Percentiles rank a stretch among this genome's conserved stretches.
Evolutionary conservation across 2,888 invertebrate species (phyloP).

Genomic region (Strigamia maritima): DNA sequence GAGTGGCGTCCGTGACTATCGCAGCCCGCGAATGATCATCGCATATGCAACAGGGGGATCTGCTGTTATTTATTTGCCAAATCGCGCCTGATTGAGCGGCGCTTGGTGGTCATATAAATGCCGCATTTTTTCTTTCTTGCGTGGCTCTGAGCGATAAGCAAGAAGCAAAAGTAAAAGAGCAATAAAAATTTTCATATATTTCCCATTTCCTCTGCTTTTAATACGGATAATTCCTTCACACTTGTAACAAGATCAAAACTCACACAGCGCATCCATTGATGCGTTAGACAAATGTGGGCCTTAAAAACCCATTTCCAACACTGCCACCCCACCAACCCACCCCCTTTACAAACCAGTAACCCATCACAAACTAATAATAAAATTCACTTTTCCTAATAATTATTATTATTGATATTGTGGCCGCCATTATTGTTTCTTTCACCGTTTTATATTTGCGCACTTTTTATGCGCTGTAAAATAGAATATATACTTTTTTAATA

Average conservation of each 20-base stretch:
- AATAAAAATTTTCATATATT: conserved; percentile 38
- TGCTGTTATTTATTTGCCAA: conserved; percentile 38
- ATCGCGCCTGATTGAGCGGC: conserved; percentile 28
- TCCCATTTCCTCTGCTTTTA: conserved; percentile 35
- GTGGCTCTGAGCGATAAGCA: neutral
- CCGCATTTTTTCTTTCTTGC: neutral
- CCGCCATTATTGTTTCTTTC: neutral
- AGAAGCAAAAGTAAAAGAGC: conserved; percentile 4
- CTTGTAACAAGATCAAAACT: conserved; percentile 6
- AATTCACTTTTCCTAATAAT: no score
- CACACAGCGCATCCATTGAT: neutral
- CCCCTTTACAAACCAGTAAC: no score
- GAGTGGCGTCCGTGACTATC: conserved; percentile 36
- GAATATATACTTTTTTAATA: neutral
- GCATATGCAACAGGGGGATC: conserved; percentile 36
- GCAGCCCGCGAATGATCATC: conserved; percentile 32
- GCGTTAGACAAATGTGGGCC: neutral
- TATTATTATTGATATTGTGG: no score
- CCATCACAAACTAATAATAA: no score
- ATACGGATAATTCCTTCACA: conserved; percentile 37
- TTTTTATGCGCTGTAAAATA: neutral
- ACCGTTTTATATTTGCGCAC: neutral
- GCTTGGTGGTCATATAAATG: conserved; percentile 12
- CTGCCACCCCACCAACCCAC: neutral
- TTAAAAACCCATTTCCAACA: neutral